Base-by-base conservation (phyloP, 2,113 vertebrate species). In the Oxyura jamaicensis region DNA sequence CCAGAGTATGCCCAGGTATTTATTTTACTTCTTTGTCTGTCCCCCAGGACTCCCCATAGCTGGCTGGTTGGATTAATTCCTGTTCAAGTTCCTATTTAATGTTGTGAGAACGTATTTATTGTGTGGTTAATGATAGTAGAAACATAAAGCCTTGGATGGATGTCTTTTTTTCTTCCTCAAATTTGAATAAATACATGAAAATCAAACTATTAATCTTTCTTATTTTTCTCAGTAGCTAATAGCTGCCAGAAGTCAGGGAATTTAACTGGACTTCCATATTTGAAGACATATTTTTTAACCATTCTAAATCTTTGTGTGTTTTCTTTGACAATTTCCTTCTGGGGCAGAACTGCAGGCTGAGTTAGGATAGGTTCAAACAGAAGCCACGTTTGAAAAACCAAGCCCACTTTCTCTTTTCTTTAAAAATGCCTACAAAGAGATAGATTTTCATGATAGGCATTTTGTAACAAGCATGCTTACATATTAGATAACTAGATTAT, bases 131-230 rank as follows among this genome's bases (percentile, higher is more conserved):
- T 93, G 82, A 82, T 3, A 79, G 66, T 29, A 72, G 80, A 90
- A 88, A 92, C 2, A 2, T 31, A 73, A 28, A 83, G 16, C 23
- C n/a, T 82, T 86, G 76, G 65, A 86, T 84, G 53, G 60, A 75
- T 79, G 73, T 58, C 46, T 58, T 48, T 28, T 28, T 83, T 69
- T 21, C 29, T 83, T 88, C 60, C n/a, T n/a, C 71, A 78, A 72
- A 88, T 90, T 56, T 84, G 90, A 90, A 87, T 65, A 96, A 95
- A 91, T 68, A 36, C 13, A 58, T 79, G 21, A 65, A 90, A 88
- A 84, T 76, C 31, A 81, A 69, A 69, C 18, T 78, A 14, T 66
- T 80, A 65, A 73, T 63, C 59, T 90, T 77, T 31, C 56, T 83
- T 86, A 48, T 72, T 93, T 33, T 83, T 83, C 52, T 48, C 35